Evolutionary conservation across 2,797 vertebrate species (phyloP), one percentile per base, ranked within the genome.

Genomic region (Enteromius argenteus): DNA sequence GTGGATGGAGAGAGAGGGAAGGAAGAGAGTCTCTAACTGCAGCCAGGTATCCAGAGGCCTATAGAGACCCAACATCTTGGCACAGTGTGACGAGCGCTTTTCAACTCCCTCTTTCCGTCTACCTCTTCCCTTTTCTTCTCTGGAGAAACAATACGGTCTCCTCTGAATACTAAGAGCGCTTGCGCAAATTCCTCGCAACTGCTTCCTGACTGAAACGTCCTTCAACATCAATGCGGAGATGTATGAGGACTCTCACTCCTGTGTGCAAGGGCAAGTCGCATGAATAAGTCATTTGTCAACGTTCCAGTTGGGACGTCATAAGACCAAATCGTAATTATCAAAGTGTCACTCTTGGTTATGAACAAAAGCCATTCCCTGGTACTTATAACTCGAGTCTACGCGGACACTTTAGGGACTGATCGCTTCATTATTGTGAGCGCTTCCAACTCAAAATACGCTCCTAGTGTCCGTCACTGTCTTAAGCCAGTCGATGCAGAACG

Each of bases 281-380:
- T 91, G 86, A 92, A 94, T 92, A 90, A 90, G 87, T 92, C 86
- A 93, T 92, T 90, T 90, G 86, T 91, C 86, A 88, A 80, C 85
- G 89, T 89, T 90, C 83, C 87, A 88, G 88, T 89, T 85, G 86
- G 87, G 83, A 88, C 89, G 84, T 87, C 89, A 88, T 84, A 88
- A 87, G 87, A 88, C 68, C 83, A 88, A 90, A 91, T 88, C 86
- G 89, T 89, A 93, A 94, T 94, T 92, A 94, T 91, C 89, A 91
- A 92, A 92, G 90, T 89, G 90, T 93, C 93, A 93, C 84, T 92
- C 89, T 87, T 87, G 86, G 90, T 93, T 92, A 91, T 86, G 87
- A 87, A 91, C 85, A 87, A 83, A 86, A 87, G 85, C 84, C 69
- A 64, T 84, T 86, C 89, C 81, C 62, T 79, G 62, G 58, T 64